phyloP scores from a whole-genome alignment of 2,113 vertebrate genomes.

The Cheirogaleus medius region DNA sequence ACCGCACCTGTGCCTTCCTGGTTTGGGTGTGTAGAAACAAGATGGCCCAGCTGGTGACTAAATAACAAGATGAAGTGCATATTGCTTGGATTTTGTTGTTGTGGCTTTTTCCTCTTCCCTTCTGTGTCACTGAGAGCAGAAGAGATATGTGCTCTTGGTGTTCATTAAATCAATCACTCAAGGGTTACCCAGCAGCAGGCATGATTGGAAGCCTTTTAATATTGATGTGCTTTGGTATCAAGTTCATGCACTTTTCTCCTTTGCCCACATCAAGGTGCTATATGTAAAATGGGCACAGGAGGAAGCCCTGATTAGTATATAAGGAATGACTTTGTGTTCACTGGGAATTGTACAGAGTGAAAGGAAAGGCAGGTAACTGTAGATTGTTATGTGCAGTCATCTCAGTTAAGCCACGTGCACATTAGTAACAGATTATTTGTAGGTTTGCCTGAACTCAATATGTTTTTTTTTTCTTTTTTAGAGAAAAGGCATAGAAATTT shows the following conservation, averaged over 20 bases:
- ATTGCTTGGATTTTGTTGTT: slow-evolving; percentile 27
- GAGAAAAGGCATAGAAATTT: too few relatives aligned
- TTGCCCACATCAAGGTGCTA: not conserved
- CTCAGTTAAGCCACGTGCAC: not conserved
- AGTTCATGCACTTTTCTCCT: not conserved
- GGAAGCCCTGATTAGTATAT: slow-evolving; percentile 32
- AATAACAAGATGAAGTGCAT: not conserved
- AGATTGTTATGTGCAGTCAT: not conserved
- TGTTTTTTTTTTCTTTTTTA: not conserved
- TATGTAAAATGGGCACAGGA: slow-evolving; percentile 17
- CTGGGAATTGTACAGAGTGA: not conserved
- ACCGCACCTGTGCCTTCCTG: slow-evolving; percentile 47
- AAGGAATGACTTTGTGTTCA: slow-evolving; percentile 33
- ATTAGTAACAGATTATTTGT: not conserved
- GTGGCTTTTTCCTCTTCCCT: not conserved
- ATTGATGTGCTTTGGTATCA: slow-evolving; percentile 26
- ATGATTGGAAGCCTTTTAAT: slow-evolving; percentile 1
- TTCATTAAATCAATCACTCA: not conserved
- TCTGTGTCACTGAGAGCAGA: not conserved
- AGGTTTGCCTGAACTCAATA: not conserved
- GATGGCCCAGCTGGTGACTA: slow-evolving; percentile 18
- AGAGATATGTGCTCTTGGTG: not conserved
- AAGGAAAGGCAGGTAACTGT: not conserved
- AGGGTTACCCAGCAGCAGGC: not conserved
- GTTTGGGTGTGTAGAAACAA: not conserved